Conservation (phyloP, 2,888 invertebrate genomes). For the Drosophila flavopinicola region DNA sequence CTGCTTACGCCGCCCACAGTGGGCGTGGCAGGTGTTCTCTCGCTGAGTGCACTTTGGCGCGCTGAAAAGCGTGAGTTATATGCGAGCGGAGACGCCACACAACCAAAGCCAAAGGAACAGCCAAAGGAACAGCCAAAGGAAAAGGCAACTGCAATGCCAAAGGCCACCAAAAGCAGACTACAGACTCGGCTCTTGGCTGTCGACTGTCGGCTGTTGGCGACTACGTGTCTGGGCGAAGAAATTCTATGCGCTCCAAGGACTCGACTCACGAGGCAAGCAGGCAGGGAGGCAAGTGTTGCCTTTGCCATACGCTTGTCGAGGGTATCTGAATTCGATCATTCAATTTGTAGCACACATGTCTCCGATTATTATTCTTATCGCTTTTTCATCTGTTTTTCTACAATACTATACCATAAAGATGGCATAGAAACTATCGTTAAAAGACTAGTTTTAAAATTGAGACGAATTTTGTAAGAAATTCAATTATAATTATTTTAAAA, state of each 20-base stretch:
- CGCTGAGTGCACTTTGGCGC: constrained; percentile 62
- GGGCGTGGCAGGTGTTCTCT: constrained; percentile 29
- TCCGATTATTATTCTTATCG: too few species aligned
- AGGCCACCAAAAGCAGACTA: constrained; percentile 28
- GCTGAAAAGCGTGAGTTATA: constrained; percentile 69
- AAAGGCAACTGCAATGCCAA: constrained; percentile 11
- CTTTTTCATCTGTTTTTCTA: too few species aligned
- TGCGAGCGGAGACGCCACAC: constrained; percentile 20
- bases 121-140: constrained; percentile 7
- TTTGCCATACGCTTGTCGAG: background rate
- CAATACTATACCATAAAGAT: too few species aligned
- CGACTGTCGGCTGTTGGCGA: too few species aligned
- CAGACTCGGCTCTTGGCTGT: too few species aligned
- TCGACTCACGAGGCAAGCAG: too few species aligned
- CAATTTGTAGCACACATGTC: background rate
- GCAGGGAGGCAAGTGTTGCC: constrained; percentile 14
- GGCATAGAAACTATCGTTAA: too few species aligned
- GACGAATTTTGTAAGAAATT: too few species aligned
- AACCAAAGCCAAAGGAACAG: constrained; percentile 8
- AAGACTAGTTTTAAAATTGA: too few species aligned
- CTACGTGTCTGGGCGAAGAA: constrained; percentile 36
- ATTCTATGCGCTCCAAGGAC: constrained; percentile 26
- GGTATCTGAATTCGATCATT: background rate
- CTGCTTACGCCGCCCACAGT: constrained; percentile 10
- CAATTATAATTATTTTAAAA: too few species aligned